Evolutionary conservation across 1,140 invertebrate genomes (phyloP), one percentile per base, ranked within the genome.

Genomic region (Paralvinella palmiformis): DNA sequence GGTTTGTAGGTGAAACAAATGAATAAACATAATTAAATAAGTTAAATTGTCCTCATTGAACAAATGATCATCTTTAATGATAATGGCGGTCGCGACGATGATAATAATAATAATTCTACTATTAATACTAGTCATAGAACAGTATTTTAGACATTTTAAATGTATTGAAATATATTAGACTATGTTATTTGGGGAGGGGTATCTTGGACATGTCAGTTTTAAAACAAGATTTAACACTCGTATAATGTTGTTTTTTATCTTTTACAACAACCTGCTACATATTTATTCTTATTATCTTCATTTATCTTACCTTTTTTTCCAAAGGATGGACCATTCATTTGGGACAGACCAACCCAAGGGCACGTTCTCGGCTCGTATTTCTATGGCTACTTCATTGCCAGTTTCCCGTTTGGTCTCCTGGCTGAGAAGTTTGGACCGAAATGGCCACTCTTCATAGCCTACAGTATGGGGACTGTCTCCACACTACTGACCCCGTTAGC

Each of bases 351-450:
- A 5, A 64, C 68, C 5, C 80, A 81, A 65, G 79, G 79, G 0
- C 62, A 73, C 5, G 72, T 81, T 15, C 63, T 81, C 3, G 75
- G 77, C 3, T 69, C 79, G 15, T 81, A 79, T 67, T 82, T 81
- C 73, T 77, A 75, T 70, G 81, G 81, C 48, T 82, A 82, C 65
- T 68, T 81, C 4, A 24, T 66, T 24, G 41, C 59, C 27, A 50
- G 62, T 32, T 55, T 66, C 17, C 78, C 79, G 1, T 79, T 75
- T 4, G 81, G 80, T 17, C 73, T 75, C 72, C 57, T 82, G 24
- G 76, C 79, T 10, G 74, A 75, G 3, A 69, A 69, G 53, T 73
- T 77, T 66, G 81, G 81, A 13, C 78, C 76, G 10, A 82, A 80
- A 64, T 69, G 73, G 61, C 72, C 79, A 0, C 74, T 73, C 52